Conservation (phyloP, 2,888 invertebrate species). For the Cartodere bifasciata region DNA sequence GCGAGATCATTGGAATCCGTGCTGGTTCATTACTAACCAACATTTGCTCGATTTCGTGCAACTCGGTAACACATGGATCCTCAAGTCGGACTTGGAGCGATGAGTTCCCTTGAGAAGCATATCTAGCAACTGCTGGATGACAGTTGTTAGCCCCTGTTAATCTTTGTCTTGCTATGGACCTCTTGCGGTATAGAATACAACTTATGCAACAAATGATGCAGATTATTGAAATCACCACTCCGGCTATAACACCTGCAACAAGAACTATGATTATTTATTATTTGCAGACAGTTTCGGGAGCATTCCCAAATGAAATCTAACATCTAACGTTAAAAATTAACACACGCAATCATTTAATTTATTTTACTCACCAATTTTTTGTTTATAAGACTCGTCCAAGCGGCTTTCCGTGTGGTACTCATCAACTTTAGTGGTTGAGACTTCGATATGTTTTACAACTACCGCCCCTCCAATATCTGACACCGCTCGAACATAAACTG, state of each 20-base stretch:
- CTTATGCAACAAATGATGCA: constrained; percentile 34
- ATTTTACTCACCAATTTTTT: constrained; percentile 28
- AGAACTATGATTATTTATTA: constrained; percentile 21
- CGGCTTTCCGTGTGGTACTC: constrained; percentile 13
- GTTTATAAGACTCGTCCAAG: constrained; percentile 22
- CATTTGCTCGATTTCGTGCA: constrained; percentile 33
- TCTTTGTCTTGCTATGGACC: constrained; percentile 27
- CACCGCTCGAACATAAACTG: constrained; percentile 38
- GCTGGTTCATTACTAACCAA: constrained; percentile 28
- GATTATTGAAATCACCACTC: constrained; percentile 35
- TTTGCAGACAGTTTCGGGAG: too few species aligned
- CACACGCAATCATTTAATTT: constrained; percentile 17
- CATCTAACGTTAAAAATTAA: too few species aligned
- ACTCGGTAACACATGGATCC: constrained; percentile 23
- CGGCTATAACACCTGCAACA: constrained; percentile 39
- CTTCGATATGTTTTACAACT: constrained; percentile 25
- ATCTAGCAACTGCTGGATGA: constrained; percentile 23
- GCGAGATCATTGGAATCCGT: constrained; percentile 22
- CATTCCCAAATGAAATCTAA: too few species aligned
- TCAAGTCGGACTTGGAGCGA: constrained; percentile 24
- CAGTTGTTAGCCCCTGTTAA: constrained; percentile 22
- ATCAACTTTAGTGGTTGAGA: constrained; percentile 18
- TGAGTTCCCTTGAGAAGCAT: constrained; percentile 20
- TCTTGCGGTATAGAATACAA: constrained; percentile 37
- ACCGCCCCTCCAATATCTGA: constrained; percentile 38